Evolutionary conservation across 2,888 invertebrate species (phyloP).

Genomic region (Eumerus sabulonum): DNA sequence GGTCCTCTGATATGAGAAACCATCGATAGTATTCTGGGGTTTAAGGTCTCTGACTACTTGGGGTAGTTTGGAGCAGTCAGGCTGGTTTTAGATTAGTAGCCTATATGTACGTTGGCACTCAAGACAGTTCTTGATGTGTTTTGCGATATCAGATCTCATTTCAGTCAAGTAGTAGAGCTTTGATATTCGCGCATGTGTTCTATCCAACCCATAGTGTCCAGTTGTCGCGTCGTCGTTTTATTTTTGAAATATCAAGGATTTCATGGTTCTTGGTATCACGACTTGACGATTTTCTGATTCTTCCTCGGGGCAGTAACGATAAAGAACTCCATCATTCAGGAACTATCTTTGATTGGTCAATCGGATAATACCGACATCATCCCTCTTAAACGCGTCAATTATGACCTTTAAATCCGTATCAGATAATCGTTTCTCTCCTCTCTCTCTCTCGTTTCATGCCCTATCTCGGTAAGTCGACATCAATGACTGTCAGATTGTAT

Average conservation of each 20-base stretch:
- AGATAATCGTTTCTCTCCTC: neutral
- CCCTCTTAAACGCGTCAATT: neutral
- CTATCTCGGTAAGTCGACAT: conserved; percentile 51
- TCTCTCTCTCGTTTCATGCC: conserved; percentile 15
- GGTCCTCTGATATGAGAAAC: conserved; percentile 71
- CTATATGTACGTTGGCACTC: conserved; percentile 60
- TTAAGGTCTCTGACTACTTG: conserved; percentile 49
- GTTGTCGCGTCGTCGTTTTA: conserved; percentile 35
- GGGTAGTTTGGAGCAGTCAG: conserved; percentile 59
- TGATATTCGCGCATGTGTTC: conserved; percentile 11
- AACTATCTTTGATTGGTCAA: conserved; percentile 5
- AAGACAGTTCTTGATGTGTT: conserved; percentile 34
- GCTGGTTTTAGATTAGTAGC: conserved; percentile 63
- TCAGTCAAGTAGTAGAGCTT: conserved; percentile 3
- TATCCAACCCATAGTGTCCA: conserved; percentile 18
- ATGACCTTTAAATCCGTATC: neutral
- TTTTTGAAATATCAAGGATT: conserved; percentile 36
- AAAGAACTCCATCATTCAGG: too few relatives aligned
- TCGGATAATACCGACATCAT: conserved; percentile 26
- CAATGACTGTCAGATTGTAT: conserved; percentile 74
- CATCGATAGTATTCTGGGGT: conserved; percentile 65
- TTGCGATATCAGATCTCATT: conserved; percentile 14
- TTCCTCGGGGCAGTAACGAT: conserved; percentile 14
- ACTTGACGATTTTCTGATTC: conserved; percentile 26
- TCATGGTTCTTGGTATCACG: conserved; percentile 25